phyloP scores from a whole-genome alignment of 2,797 vertebrate species.

The Molossus alvarezi region DNA sequence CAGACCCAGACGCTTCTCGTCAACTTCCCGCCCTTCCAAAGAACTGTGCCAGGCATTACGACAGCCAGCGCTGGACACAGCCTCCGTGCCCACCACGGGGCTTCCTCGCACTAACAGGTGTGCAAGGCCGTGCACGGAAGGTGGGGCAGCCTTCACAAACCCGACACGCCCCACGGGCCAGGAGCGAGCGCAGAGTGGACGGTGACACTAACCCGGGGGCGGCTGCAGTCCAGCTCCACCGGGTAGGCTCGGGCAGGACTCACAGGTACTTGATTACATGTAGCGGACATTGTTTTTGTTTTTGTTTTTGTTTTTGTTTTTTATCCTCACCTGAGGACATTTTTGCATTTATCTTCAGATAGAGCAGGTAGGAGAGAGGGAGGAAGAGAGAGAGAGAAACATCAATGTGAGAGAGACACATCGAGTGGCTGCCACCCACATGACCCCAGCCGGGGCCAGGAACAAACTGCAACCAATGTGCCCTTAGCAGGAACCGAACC shows the following conservation, averaged over 20 bases:
- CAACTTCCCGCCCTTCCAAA: not conserved
- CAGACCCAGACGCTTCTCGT: not conserved
- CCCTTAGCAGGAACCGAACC: too few species aligned
- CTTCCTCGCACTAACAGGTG: not conserved
- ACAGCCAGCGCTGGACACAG: not conserved
- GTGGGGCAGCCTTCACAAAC: not conserved
- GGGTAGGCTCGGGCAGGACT: not conserved
- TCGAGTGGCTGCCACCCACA: too few species aligned
- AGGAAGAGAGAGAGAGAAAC: too few species aligned
- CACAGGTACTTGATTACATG: not conserved
- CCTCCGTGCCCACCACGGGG: not conserved
- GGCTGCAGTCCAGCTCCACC: not conserved
- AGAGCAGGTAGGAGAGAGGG: too few species aligned
- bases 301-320: too few species aligned
- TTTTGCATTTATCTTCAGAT: too few species aligned
- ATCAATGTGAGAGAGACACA: too few species aligned
- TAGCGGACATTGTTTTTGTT: not conserved
- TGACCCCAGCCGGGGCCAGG: too few species aligned
- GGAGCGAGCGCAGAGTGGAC: not conserved
- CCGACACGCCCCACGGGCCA: too few species aligned
- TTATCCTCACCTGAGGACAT: too few species aligned
- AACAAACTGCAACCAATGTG: too few species aligned
- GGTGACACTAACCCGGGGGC: not conserved
- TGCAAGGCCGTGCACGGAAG: not conserved
- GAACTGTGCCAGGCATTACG: not conserved